Evolutionary conservation across 1,140 invertebrate species (phyloP).

Genomic region (Micrasema longulum): DNA sequence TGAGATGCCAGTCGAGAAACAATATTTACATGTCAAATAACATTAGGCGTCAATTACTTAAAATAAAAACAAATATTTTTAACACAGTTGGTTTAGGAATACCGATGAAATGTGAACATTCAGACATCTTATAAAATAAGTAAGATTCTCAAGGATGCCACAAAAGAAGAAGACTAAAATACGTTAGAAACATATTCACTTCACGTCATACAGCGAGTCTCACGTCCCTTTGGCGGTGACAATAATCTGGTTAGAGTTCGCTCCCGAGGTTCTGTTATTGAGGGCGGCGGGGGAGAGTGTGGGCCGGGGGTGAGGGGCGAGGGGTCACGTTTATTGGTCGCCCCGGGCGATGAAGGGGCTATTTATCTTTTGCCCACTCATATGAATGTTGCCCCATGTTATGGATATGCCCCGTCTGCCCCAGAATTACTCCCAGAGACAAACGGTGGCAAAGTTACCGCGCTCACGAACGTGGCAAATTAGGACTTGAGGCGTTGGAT

Average conservation of each 20-base stretch:
- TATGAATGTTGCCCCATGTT: slow-evolving; percentile 51
- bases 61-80: too few species aligned
- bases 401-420: slow-evolving; percentile 50
- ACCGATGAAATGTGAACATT: too few species aligned
- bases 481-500: too few species aligned
- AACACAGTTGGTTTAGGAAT: too few species aligned
- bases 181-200: slow-evolving; percentile 1
- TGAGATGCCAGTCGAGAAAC: too few species aligned
- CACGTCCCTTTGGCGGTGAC: slow-evolving; percentile 25
- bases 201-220: slow-evolving; percentile 5
- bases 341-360: slow-evolving; percentile 52
- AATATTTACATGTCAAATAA: too few species aligned
- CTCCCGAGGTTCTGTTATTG: slow-evolving; percentile 4
- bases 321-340: slow-evolving; percentile 51
- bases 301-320: slow-evolving; percentile 2
- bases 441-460: slow-evolving; percentile 26
- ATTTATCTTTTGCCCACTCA: slow-evolving; percentile 53
- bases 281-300: slow-evolving; percentile 8
- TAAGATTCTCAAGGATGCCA: too few species aligned
- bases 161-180: too few species aligned
- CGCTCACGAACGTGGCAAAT: neutral
- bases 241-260: slow-evolving; percentile 51
- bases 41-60: too few species aligned
- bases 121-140: too few species aligned
- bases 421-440: slow-evolving; percentile 35